A percentile compares a stretch with the other conserved stretches of the same genome.
Conservation (phyloP, 2,888 invertebrate species). For the Andrena haemorrhoa region DNA sequence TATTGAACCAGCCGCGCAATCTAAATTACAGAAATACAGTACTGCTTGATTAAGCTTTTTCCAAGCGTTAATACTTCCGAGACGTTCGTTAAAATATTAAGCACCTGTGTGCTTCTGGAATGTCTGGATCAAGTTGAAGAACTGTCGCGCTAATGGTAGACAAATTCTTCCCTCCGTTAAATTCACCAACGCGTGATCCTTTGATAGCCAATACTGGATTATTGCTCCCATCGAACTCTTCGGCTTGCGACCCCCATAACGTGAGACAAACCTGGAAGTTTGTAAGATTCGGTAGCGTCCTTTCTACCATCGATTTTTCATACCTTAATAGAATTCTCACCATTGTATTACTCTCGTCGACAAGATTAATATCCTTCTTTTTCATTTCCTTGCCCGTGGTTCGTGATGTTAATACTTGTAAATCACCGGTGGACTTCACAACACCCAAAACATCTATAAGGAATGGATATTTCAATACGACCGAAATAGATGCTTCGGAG, state of each 20-base stretch:
- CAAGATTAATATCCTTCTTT: slow-evolving; percentile 94
- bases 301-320: not conserved
- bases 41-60: not conserved
- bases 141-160: slow-evolving; percentile 87
- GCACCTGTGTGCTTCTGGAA: slow-evolving; percentile 91
- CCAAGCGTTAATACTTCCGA: not conserved
- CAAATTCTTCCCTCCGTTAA: slow-evolving; percentile 92
- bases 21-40: slow-evolving; percentile 56
- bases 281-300: not conserved
- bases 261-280: slow-evolving; percentile 86
- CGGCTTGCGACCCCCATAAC: slow-evolving; percentile 96
- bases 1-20: slow-evolving; percentile 96
- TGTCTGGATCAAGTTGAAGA: slow-evolving; percentile 94
- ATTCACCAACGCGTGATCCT: slow-evolving; percentile 94
- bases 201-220: slow-evolving; percentile 95
- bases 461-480: not conserved
- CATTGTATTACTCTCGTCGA: slow-evolving; percentile 93
- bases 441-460: slow-evolving; percentile 94
- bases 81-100: not conserved
- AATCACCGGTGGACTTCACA: slow-evolving; percentile 90
- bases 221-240: slow-evolving; percentile 91
- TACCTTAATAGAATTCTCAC: slow-evolving; percentile 83
- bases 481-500: not conserved
- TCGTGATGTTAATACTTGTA: slow-evolving; percentile 90
- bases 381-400: slow-evolving; percentile 93